phyloP scores from a whole-genome alignment of 92 coral and sea anemone species.

The Ricordea florida region DNA sequence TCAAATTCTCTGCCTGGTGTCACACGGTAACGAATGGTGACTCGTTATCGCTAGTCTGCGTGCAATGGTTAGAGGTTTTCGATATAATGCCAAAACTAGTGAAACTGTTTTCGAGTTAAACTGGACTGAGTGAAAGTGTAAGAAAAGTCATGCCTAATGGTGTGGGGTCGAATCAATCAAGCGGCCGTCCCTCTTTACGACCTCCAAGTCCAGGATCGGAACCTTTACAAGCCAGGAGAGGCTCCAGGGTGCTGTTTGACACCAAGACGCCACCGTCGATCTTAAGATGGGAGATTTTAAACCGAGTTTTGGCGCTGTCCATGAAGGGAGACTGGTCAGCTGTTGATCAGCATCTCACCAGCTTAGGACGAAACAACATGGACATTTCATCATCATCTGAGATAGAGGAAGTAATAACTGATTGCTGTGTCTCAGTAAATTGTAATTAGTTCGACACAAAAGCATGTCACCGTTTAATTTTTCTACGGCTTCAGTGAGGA shows the following conservation, averaged over 20 bases:
- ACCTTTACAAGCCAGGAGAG: constrained; percentile 45
- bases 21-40: too few relatives aligned
- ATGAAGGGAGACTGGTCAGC: constrained; percentile 85
- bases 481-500: too few relatives aligned
- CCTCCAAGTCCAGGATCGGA: constrained; percentile 68
- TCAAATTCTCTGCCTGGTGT: too few relatives aligned
- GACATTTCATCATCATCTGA: constrained; percentile 75
- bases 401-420: constrained; percentile 71
- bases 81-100: too few relatives aligned
- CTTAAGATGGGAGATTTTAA: constrained; percentile 68
- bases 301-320: constrained; percentile 71
- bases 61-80: too few relatives aligned
- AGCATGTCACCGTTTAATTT: too few relatives aligned
- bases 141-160: constrained; percentile 9
- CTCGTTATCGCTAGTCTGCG: too few relatives aligned
- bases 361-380: constrained; percentile 80
- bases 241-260: constrained; percentile 71
- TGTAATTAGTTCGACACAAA: too few relatives aligned
- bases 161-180: constrained; percentile 13
- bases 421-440: not conserved
- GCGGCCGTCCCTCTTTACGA: constrained; percentile 57
- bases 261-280: constrained; percentile 77
- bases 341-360: constrained; percentile 79
- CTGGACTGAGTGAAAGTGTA: too few relatives aligned
- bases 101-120: too few relatives aligned